These are phyloP conservation scores for Volucella zonaria DNA, from an alignment of 2,888 invertebrate genomes.

Conservation along the genomic window DNA sequence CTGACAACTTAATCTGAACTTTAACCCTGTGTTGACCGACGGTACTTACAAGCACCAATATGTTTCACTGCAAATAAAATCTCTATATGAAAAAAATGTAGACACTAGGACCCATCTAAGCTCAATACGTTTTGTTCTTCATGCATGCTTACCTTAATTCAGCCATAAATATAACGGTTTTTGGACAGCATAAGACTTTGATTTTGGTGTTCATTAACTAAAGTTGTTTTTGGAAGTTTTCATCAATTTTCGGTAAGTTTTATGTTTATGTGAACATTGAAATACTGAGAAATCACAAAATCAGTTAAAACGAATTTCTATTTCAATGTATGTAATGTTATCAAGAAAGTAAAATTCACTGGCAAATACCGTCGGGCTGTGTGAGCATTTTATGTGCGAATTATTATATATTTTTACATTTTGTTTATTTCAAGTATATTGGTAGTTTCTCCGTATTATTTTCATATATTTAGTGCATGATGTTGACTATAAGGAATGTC, in stretches of 20 bases:
- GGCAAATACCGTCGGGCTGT: constrained; percentile 23
- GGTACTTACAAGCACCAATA: constrained; percentile 14
- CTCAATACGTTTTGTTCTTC: not conserved
- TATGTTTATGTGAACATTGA: not conserved
- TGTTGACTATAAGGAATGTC: not conserved
- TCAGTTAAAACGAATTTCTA: not conserved
- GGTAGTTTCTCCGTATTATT: not conserved
- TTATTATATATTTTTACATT: not conserved
- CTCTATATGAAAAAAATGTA: not conserved
- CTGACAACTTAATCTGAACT: no score
- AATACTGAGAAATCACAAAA: not conserved
- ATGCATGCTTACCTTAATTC: not conserved
- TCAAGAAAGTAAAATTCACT: not conserved
- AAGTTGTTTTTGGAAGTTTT: not conserved
- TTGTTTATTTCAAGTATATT: constrained; percentile 2
- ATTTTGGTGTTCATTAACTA: not conserved
- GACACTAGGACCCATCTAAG: not conserved
- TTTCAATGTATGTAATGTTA: not conserved
- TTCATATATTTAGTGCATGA: constrained; percentile 13
- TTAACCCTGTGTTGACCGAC: constrained; percentile 5
- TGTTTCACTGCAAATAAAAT: constrained; percentile 27
- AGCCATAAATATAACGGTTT: not conserved
- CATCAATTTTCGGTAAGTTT: not conserved
- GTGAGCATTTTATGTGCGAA: not conserved
- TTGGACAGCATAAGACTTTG: not conserved